These are phyloP conservation scores for Cepphus grylle DNA, from an alignment of 2,113 vertebrate genomes.

Conservation along the genomic window DNA sequence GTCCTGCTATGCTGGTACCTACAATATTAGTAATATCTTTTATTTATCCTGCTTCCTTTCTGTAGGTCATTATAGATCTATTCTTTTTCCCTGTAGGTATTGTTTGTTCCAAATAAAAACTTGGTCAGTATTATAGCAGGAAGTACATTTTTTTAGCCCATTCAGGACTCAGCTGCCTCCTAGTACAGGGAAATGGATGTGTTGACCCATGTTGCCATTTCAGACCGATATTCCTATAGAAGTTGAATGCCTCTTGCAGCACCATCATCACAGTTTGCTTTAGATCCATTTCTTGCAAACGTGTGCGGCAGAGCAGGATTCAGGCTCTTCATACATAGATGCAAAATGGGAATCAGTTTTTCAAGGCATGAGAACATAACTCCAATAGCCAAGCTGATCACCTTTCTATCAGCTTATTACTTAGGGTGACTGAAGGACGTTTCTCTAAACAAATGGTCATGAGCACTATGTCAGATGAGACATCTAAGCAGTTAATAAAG, in stretches of 20 bases:
- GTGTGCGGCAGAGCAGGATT: neutral
- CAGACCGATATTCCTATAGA: neutral
- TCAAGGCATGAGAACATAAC: neutral
- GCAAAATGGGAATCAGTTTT: neutral
- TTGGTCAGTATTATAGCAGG: neutral
- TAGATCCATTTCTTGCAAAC: neutral
- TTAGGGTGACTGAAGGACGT: neutral
- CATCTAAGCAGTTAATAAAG: neutral
- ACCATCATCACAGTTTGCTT: neutral
- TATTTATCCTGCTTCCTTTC: neutral
- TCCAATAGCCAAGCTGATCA: neutral
- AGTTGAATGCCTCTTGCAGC: neutral
- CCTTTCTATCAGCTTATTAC: constrained; percentile 28
- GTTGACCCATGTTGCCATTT: neutral
- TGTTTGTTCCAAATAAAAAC: neutral
- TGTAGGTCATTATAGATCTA: neutral
- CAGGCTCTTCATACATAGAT: neutral
- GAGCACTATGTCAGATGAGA: neutral
- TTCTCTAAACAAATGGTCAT: neutral
- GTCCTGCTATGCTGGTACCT: neutral
- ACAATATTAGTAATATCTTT: neutral
- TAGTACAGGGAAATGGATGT: neutral
- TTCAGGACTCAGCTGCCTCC: neutral
- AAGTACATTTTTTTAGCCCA: neutral
- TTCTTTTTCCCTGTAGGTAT: neutral